Evolutionary conservation across 2,113 vertebrate species (phyloP).

Genomic region (Lucifuga dentata): DNA sequence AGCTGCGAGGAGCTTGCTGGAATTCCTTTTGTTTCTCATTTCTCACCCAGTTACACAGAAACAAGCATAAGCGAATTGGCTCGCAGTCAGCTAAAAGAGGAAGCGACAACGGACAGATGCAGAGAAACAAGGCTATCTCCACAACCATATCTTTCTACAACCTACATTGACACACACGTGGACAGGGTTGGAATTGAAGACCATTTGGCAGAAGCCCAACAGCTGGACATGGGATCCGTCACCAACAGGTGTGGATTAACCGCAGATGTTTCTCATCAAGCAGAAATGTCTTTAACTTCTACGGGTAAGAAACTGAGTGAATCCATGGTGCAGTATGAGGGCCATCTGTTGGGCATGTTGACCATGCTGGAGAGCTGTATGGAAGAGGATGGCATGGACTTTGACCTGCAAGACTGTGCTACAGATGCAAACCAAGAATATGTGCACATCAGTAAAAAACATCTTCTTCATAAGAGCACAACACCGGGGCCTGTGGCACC

Average conservation of each 20-base stretch:
- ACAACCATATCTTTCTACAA: conserved; percentile 50
- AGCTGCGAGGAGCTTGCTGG: conserved; percentile 63
- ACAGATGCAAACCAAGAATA: conserved; percentile 65
- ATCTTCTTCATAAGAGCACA: conserved; percentile 4
- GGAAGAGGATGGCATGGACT: conserved; percentile 71
- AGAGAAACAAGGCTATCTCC: conserved; percentile 25
- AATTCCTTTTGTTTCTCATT: conserved; percentile 36
- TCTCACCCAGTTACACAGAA: conserved; percentile 35
- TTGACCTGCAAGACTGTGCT: conserved; percentile 50
- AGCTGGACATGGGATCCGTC: background rate
- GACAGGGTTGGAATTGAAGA: conserved; percentile 28
- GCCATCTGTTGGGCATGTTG: conserved; percentile 70
- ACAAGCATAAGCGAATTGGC: conserved; percentile 11
- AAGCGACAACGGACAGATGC: conserved; percentile 12
- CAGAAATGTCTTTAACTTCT: conserved; percentile 65
- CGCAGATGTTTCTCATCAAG: background rate
- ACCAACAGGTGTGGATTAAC: conserved; percentile 6
- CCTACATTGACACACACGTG: conserved; percentile 59
- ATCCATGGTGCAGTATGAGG: conserved; percentile 73
- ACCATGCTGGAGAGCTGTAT: conserved; percentile 71
- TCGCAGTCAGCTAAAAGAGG: conserved; percentile 3
- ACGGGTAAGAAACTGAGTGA: conserved; percentile 66
- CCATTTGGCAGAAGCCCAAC: background rate
- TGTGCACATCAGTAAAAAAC: conserved; percentile 59
- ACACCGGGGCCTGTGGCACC: conserved; percentile 24